A percentile compares a stretch with the other conserved stretches of the same genome.
phyloP scores from a whole-genome alignment of 2,888 invertebrate genomes.

The Agonopterix subpropinquella region DNA sequence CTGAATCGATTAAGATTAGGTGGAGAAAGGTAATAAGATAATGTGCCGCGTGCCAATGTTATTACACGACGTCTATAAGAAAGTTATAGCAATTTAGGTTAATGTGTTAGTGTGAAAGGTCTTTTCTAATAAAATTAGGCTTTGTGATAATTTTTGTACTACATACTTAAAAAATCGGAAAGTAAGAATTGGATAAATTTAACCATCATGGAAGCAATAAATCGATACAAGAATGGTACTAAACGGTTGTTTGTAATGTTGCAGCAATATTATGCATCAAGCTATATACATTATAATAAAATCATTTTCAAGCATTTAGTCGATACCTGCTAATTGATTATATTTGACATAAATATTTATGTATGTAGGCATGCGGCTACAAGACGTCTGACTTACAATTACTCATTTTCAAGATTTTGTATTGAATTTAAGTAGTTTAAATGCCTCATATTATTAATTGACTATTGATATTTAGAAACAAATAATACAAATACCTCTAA shows the following conservation, averaged over 20 bases:
- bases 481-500: background rate
- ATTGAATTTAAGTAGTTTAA: slow-evolving; percentile 4
- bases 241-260: slow-evolving; percentile 26
- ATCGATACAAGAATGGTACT: slow-evolving; percentile 24
- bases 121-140: slow-evolving; percentile 27
- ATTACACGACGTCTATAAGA: slow-evolving; percentile 28
- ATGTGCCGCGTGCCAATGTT: slow-evolving; percentile 57
- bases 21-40: slow-evolving; percentile 35
- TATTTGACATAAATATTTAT: slow-evolving; percentile 5
- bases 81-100: slow-evolving; percentile 17
- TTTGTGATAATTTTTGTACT: slow-evolving; percentile 40
- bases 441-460: slow-evolving; percentile 5
- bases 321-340: slow-evolving; percentile 7
- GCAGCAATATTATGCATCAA: slow-evolving; percentile 30
- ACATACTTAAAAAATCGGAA: slow-evolving; percentile 17
- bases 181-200: slow-evolving; percentile 13
- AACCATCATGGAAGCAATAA: slow-evolving; percentile 43
- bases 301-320: slow-evolving; percentile 13
- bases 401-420: slow-evolving; percentile 6
- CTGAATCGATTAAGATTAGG: slow-evolving; percentile 57
- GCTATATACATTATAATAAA: slow-evolving; percentile 11
- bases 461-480: slow-evolving; percentile 2
- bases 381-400: slow-evolving; percentile 8
- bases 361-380: slow-evolving; percentile 23
- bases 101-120: slow-evolving; percentile 15